phyloP scores from a whole-genome alignment of 2,797 vertebrate genomes.

The Acropternis orthonyx region DNA sequence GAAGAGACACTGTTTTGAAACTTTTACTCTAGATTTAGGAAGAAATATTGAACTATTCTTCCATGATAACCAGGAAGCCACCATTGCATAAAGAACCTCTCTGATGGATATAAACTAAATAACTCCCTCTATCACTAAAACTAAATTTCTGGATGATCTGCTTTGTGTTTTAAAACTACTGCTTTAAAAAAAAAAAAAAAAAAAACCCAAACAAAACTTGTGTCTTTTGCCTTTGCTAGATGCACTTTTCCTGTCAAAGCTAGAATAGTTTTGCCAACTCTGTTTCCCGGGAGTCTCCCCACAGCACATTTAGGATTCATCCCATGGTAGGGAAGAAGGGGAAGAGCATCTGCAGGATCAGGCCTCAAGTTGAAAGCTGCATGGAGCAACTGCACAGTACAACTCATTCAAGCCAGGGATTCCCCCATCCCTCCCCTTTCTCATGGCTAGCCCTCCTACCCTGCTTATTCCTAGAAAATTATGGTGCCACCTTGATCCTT shows the following conservation, averaged over 20 bases:
- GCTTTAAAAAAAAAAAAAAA: background rate
- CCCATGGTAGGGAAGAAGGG: background rate
- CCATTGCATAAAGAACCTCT: background rate
- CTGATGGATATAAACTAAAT: accelerated
- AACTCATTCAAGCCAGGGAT: accelerated
- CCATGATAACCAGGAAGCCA: background rate
- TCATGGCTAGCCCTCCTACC: background rate
- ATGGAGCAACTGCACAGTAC: background rate
- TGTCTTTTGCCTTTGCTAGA: background rate
- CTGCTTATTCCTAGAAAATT: background rate
- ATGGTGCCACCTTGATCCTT: background rate
- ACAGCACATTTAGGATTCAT: accelerated
- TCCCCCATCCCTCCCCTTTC: accelerated
- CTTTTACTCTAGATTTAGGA: background rate
- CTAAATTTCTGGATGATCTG: background rate
- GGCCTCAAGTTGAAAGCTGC: background rate
- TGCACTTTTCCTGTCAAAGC: background rate
- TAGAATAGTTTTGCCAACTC: background rate
- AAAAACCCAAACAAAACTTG: background rate
- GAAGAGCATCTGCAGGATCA: accelerated
- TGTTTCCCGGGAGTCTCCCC: background rate
- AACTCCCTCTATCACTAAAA: background rate
- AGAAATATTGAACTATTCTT: background rate
- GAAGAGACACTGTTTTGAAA: background rate
- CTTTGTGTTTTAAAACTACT: background rate